phyloP scores from a whole-genome alignment of 2,113 vertebrate species.

The Poecile atricapillus region DNA sequence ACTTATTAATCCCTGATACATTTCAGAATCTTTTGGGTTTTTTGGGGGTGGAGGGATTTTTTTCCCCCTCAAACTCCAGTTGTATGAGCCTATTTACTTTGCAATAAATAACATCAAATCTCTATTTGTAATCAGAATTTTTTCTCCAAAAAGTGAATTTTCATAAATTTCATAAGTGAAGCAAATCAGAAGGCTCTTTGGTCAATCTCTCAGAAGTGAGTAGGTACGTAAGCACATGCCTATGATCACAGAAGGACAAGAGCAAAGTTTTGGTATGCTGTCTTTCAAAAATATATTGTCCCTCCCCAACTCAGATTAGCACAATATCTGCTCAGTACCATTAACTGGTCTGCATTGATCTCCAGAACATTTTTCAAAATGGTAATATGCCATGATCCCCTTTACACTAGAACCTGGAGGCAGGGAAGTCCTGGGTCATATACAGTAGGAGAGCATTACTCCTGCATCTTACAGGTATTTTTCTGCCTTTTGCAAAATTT shows the following conservation, averaged over 20 bases:
- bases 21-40: neutral
- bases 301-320: neutral
- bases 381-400: too few species aligned
- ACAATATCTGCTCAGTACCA: neutral
- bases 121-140: neutral
- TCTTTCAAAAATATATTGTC: neutral
- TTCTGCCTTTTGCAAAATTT: neutral
- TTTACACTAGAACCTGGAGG: neutral
- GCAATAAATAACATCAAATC: neutral
- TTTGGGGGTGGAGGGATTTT: rapidly evolving
- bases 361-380: neutral
- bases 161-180: neutral
- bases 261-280: neutral
- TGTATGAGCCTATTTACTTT: neutral
- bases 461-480: neutral
- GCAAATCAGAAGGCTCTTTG: neutral
- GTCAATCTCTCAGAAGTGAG: neutral
- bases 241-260: neutral
- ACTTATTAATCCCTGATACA: neutral
- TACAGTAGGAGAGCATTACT: neutral
- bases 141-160: neutral
- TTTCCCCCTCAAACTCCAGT: neutral
- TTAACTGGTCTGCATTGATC: neutral
- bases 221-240: neutral
- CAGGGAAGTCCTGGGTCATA: neutral